phyloP scores from a whole-genome alignment of 2,797 vertebrate species.

The Gobio occitaniae region DNA sequence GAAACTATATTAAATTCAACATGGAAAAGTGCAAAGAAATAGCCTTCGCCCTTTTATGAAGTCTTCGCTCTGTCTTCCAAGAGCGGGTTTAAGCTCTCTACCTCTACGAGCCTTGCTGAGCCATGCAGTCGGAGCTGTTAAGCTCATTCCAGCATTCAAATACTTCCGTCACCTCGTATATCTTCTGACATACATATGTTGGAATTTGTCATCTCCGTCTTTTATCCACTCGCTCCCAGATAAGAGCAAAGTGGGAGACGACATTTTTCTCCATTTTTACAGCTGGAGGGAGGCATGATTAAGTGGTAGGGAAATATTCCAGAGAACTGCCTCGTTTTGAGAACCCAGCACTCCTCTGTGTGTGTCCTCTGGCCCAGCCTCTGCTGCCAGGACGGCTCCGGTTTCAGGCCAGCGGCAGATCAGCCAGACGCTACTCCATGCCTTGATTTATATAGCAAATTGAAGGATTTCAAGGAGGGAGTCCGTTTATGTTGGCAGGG shows the following conservation, averaged over 20 bases:
- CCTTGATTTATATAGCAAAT: slow-evolving; percentile 68
- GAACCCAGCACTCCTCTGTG: slow-evolving; percentile 46
- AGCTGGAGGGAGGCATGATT: slow-evolving; percentile 65
- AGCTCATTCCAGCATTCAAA: slow-evolving; percentile 58
- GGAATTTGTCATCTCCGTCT: slow-evolving; percentile 59
- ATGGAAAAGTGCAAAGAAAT: slow-evolving; percentile 27
- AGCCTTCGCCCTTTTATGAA: slow-evolving; percentile 42
- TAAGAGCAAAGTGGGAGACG: slow-evolving; percentile 51
- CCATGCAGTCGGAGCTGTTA: slow-evolving; percentile 41
- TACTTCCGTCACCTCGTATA: slow-evolving; percentile 58
- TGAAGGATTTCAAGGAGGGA: slow-evolving; percentile 71
- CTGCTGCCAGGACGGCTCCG: slow-evolving; percentile 41
- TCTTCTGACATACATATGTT: slow-evolving; percentile 63
- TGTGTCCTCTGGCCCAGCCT: slow-evolving; percentile 49
- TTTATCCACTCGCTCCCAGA: slow-evolving; percentile 56
- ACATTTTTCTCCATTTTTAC: slow-evolving; percentile 67
- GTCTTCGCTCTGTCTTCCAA: slow-evolving; percentile 20
- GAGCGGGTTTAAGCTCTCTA: slow-evolving; percentile 40
- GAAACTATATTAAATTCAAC: slow-evolving; percentile 42
- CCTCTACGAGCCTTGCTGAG: slow-evolving; percentile 34
- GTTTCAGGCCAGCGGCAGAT: slow-evolving; percentile 57
- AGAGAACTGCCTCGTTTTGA: slow-evolving; percentile 50
- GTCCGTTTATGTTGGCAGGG: slow-evolving; percentile 70
- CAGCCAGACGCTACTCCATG: slow-evolving; percentile 50
- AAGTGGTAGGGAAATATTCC: slow-evolving; percentile 63